Evolutionary conservation across 2,888 invertebrate genomes (phyloP).

Genomic region (Andrena flavipes): DNA sequence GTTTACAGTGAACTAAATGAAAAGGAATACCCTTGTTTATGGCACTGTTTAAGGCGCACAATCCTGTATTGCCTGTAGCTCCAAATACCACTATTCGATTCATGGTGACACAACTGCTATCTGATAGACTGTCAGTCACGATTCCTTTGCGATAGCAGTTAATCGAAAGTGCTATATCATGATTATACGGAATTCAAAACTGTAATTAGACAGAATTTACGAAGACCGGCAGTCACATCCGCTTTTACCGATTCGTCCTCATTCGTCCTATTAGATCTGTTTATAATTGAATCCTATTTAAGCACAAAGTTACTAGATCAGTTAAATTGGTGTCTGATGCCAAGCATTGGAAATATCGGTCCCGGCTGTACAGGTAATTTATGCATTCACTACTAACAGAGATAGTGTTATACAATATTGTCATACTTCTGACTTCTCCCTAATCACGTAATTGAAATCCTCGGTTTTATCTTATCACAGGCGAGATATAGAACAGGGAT

Average conservation of each 20-base stretch:
- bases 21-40: conserved; percentile 89
- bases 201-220: conserved; percentile 1
- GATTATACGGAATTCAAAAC: not conserved
- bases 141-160: not conserved
- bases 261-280: not conserved
- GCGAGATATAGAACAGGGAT: too few species aligned
- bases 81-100: conserved; percentile 93
- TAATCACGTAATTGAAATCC: too few species aligned
- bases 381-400: too few species aligned
- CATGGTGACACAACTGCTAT: conserved; percentile 85
- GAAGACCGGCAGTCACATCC: not conserved
- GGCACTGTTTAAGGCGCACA: conserved; percentile 91
- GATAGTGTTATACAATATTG: too few species aligned
- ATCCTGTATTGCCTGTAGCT: conserved; percentile 93
- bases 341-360: too few species aligned
- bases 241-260: conserved; percentile 11
- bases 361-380: too few species aligned
- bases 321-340: not conserved
- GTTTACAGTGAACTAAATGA: not conserved
- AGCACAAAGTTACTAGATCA: conserved; percentile 15
- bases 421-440: too few species aligned
- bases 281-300: conserved; percentile 8
- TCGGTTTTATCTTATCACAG: too few species aligned
- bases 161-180: conserved; percentile 41
- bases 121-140: conserved; percentile 1